Evolutionary conservation across 2,113 vertebrate genomes (phyloP).

Genomic region (Cariama cristata): DNA sequence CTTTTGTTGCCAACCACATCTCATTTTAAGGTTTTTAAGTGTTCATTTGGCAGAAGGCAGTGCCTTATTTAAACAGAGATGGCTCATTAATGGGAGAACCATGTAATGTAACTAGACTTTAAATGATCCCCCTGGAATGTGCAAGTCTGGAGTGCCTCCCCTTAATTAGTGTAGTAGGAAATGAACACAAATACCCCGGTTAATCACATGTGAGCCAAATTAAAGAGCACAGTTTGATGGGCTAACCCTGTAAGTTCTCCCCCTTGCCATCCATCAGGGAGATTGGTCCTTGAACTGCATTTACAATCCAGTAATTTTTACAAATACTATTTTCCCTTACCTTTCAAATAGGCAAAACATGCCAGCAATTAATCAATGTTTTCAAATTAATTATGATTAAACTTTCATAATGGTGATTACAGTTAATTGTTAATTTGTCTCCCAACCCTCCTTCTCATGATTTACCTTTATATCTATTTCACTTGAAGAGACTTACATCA

Average conservation of each 20-base stretch:
- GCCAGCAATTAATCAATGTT: constrained; percentile 69
- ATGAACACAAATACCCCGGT: constrained; percentile 44
- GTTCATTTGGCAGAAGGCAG: constrained; percentile 39
- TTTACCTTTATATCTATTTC: constrained; percentile 65
- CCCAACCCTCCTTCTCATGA: constrained; percentile 47
- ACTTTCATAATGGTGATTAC: constrained; percentile 68
- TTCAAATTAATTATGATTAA: constrained; percentile 77
- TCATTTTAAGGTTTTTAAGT: constrained; percentile 32
- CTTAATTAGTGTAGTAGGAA: constrained; percentile 64
- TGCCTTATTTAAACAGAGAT: constrained; percentile 38
- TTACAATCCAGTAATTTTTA: constrained; percentile 26
- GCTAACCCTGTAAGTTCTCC: background rate
- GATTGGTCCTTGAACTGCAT: constrained; percentile 19
- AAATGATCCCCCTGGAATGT: constrained; percentile 47
- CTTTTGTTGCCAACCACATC: constrained; percentile 14
- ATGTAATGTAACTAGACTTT: constrained; percentile 54
- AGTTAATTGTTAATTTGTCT: constrained; percentile 73
- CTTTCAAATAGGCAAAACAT: constrained; percentile 53
- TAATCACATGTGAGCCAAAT: constrained; percentile 62
- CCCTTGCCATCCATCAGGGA: background rate
- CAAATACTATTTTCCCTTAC: background rate
- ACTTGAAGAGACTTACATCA: constrained; percentile 43
- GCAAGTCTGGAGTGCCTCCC: constrained; percentile 19
- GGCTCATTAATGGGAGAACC: constrained; percentile 43
- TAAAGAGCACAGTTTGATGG: constrained; percentile 55